phyloP scores from a whole-genome alignment of 2,113 vertebrate species.

The Oenanthe melanoleuca region DNA sequence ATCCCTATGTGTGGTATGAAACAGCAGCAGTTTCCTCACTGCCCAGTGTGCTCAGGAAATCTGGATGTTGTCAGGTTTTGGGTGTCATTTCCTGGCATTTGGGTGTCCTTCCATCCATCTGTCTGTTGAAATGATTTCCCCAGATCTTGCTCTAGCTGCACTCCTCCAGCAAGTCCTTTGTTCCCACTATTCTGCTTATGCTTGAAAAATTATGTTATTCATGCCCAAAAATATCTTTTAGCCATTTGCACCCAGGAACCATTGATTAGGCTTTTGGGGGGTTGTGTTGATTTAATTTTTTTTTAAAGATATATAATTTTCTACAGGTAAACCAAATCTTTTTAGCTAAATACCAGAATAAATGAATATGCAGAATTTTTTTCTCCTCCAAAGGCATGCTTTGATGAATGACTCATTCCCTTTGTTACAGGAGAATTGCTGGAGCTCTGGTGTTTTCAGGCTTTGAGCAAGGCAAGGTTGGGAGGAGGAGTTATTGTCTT shows the following conservation, averaged over 20 bases:
- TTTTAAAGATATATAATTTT: accelerated
- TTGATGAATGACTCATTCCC: slow-evolving; percentile 59
- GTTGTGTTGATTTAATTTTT: accelerated
- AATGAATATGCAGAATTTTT: slow-evolving; percentile 7
- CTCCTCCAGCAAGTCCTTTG: not conserved
- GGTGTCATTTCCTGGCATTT: slow-evolving; percentile 11
- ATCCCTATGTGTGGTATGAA: not conserved
- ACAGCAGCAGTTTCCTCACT: not conserved
- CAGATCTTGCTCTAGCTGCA: not conserved
- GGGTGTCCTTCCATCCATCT: not conserved
- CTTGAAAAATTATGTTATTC: not conserved
- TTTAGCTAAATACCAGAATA: not conserved
- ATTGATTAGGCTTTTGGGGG: not conserved
- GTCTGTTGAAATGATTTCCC: not conserved
- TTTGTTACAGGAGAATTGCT: slow-evolving; percentile 55
- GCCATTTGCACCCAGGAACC: not conserved
- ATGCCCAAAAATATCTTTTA: not conserved
- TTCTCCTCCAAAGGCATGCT: not conserved
- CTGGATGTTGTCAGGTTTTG: not conserved
- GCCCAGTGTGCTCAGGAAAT: not conserved
- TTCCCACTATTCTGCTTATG: not conserved
- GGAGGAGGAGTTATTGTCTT: slow-evolving; percentile 62
- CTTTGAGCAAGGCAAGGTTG: slow-evolving; percentile 44
- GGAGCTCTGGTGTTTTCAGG: slow-evolving; percentile 58
- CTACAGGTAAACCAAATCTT: not conserved